Evolutionary conservation across 2,888 invertebrate species (phyloP), one percentile per base, ranked within the genome.

Genomic region (Cremastobaeus sp.): DNA sequence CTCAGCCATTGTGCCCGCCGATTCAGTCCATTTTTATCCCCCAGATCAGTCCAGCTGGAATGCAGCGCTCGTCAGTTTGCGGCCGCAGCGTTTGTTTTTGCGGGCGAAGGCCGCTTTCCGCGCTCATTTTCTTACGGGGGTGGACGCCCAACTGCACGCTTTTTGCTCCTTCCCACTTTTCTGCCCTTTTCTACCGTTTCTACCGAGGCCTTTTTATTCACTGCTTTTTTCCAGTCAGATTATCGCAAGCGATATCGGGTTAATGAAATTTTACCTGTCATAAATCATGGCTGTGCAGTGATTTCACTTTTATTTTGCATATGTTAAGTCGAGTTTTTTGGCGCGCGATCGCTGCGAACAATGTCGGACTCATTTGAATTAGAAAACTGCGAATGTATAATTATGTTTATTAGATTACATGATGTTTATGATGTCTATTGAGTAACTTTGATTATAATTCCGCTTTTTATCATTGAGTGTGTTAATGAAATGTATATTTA

Each of bases 31-130:
- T 39, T 48, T 39, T 59, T 59, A 1, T 28, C 37, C 21, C 9
- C 28, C 0, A 18, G 57, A 47, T 21, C 30, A 55, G 18, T 5
- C 6, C 12, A 2, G 32, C 2, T 11, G 30, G 12, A 8, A 3
- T 11, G 55, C 32, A 43, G 43, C 20, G 55, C 21, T 41, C 32
- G 21, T 20, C 30, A 21, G 43, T 55, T 55, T 55, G 55, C 20
- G 55, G 55, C 20, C 43, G n/a, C 43, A 32, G 32, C 55, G 34
- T 43, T 32, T 14, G 43, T 43, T 43, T 55, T 43, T 55, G 55
- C 6, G 54, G 54, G 30, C 41, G 9, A 9, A 9, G 5, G 28
- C 3, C 12, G 17, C 14, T 52, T 52, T 52, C 48, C 45, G 9
- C 14, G 45, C 1, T 5, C 3, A 14, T 45, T 9, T 45, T n/a